Conservation (phyloP, 2,797 vertebrate genomes). For the Spinus olivaceus region DNA sequence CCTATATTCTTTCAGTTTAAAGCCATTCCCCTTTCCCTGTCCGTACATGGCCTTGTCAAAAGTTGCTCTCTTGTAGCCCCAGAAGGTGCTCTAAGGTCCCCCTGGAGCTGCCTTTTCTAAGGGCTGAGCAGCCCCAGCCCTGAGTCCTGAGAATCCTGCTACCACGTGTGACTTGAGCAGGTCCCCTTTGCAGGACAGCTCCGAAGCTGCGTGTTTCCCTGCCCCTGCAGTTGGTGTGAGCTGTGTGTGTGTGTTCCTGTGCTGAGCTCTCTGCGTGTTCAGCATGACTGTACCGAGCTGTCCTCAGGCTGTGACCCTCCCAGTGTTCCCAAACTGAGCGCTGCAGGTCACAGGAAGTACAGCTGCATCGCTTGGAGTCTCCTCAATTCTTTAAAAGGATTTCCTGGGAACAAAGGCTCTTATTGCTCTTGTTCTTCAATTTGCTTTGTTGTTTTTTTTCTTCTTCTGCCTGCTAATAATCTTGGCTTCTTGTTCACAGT, state of each 20-base stretch:
- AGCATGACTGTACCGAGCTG: neutral
- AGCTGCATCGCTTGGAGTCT: neutral
- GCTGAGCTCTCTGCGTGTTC: neutral
- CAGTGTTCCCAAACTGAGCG: neutral
- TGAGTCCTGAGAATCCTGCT: neutral
- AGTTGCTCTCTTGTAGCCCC: neutral
- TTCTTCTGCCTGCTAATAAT: neutral
- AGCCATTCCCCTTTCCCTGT: neutral
- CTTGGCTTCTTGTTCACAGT: neutral
- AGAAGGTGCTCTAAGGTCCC: neutral
- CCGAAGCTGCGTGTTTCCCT: fast-evolving
- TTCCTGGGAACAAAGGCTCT: conserved; percentile 19
- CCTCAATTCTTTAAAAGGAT: neutral
- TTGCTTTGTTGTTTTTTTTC: neutral
- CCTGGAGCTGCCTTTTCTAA: neutral
- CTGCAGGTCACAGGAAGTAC: conserved; percentile 24
- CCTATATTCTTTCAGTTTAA: neutral
- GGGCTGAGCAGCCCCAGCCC: neutral
- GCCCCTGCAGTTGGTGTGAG: neutral
- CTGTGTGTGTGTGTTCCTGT: no score
- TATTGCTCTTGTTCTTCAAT: neutral
- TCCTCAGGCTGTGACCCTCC: neutral
- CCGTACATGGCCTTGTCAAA: neutral
- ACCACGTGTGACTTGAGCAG: fast-evolving
- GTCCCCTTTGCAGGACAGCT: neutral